Percentiles rank a stretch among this genome's conserved stretches.
These are phyloP conservation scores for Lanius ludovicianus DNA, from an alignment of 2,113 vertebrate species.

Conservation along the genomic window DNA sequence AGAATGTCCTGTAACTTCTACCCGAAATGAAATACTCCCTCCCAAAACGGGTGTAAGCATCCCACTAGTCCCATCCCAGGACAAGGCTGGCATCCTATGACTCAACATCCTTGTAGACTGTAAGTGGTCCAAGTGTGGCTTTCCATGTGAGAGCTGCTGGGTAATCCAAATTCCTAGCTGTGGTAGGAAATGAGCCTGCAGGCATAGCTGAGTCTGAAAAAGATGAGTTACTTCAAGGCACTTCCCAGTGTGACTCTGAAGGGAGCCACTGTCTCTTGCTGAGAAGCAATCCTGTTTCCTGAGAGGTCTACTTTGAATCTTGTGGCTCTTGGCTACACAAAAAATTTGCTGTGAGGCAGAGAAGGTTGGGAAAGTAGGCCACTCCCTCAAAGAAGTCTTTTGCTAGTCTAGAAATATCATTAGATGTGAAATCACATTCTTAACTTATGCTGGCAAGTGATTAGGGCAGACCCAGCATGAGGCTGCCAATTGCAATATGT, in stretches of 20 bases:
- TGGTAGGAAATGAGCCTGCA: conserved; percentile 27
- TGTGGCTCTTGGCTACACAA: neutral
- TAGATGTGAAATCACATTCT: conserved; percentile 54
- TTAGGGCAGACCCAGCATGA: conserved; percentile 42
- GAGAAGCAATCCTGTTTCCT: neutral
- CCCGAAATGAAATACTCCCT: neutral
- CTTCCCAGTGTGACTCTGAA: neutral
- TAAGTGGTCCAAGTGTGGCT: neutral
- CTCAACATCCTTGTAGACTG: neutral
- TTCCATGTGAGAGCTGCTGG: neutral
- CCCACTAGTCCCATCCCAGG: neutral
- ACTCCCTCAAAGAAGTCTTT: conserved; percentile 21
- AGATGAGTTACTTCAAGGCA: conserved; percentile 2
- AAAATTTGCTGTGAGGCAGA: neutral
- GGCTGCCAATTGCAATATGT: conserved; percentile 51
- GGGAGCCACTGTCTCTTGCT: neutral
- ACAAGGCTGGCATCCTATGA: neutral
- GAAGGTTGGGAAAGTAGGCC: neutral
- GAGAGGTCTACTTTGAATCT: neutral
- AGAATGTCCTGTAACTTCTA: neutral
- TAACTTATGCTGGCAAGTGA: conserved; percentile 60
- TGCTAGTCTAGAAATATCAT: conserved; percentile 24
- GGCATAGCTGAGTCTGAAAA: neutral
- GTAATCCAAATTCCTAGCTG: neutral
- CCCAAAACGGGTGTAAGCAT: neutral